Evolutionary conservation across 2,797 vertebrate genomes (phyloP).

Genomic region (Sebastes elongatus): DNA sequence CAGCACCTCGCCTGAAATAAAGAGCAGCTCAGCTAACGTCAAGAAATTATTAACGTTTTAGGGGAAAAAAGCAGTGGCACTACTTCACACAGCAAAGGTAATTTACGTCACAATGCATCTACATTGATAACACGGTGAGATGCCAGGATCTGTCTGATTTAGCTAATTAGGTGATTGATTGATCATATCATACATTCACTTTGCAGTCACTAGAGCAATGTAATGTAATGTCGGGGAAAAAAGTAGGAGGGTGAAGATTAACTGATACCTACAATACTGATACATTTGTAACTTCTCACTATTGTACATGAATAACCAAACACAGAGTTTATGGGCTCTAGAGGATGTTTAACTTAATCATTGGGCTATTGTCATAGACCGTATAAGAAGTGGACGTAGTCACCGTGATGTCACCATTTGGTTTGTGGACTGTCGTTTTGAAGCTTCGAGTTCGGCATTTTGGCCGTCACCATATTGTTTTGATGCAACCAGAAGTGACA

Average conservation of each 20-base stretch:
- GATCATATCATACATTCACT: not conserved
- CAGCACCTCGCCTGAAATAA: not conserved
- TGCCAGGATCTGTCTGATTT: not conserved
- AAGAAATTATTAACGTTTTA: not conserved
- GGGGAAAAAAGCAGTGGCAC: not conserved
- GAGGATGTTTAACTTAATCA: not conserved
- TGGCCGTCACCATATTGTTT: too few species aligned
- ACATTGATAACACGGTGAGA: not conserved
- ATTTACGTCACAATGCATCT: not conserved
- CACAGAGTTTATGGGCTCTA: not conserved
- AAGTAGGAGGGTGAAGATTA: not conserved
- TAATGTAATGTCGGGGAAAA: not conserved
- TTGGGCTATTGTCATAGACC: not conserved
- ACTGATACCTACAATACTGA: not conserved
- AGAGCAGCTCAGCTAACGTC: not conserved
- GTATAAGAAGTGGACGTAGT: too few species aligned
- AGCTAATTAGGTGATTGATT: not conserved
- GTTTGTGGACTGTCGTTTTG: fast-evolving
- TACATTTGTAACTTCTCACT: not conserved
- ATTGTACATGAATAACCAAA: not conserved
- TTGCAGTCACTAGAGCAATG: not conserved
- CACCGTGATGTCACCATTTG: fast-evolving
- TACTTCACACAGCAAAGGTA: not conserved
- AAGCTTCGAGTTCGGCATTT: too few species aligned
- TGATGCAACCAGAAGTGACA: too few species aligned